Conservation (phyloP, 2,888 invertebrate genomes). For the Plutella xylostella region DNA sequence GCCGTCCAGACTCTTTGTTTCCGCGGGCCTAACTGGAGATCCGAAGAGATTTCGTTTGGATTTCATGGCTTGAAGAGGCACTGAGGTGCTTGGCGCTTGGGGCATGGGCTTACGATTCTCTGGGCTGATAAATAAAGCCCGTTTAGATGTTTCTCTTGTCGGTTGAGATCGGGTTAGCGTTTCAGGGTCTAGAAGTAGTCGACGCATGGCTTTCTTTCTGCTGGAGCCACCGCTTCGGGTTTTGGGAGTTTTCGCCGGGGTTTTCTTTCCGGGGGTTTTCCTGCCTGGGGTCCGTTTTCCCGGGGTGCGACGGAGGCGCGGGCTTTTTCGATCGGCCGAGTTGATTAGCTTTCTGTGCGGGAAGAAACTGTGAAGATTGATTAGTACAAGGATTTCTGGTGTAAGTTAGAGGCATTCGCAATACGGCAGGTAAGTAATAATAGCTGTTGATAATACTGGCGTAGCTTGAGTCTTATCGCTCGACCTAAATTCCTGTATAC, state of each 20-base stretch:
- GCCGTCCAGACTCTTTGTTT: constrained; percentile 51
- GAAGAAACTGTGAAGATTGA: constrained; percentile 42
- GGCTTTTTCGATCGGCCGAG: constrained; percentile 53
- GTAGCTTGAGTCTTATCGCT: too few relatives aligned
- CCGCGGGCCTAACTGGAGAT: constrained; percentile 64
- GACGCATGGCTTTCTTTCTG: constrained; percentile 67
- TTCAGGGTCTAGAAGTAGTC: constrained; percentile 53
- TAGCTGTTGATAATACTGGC: too few relatives aligned
- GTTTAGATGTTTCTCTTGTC: constrained; percentile 72
- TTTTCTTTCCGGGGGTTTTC: constrained; percentile 63
- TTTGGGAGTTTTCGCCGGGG: constrained; percentile 67
- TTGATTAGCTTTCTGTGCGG: constrained; percentile 61
- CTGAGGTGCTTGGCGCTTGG: constrained; percentile 38
- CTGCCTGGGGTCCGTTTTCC: constrained; percentile 51
- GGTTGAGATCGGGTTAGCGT: constrained; percentile 41
- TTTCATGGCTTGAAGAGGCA: constrained; percentile 61
- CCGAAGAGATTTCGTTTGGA: constrained; percentile 76
- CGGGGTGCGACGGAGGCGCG: constrained; percentile 60
- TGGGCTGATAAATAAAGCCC: constrained; percentile 82
- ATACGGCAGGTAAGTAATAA: background rate
- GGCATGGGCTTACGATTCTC: constrained; percentile 48
- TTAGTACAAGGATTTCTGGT: background rate
- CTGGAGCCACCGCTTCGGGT: constrained; percentile 72
- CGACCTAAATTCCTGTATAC: too few relatives aligned
- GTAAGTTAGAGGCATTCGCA: background rate